Conservation (phyloP, 2,797 vertebrate species). For the Hoplostethus atlanticus region DNA sequence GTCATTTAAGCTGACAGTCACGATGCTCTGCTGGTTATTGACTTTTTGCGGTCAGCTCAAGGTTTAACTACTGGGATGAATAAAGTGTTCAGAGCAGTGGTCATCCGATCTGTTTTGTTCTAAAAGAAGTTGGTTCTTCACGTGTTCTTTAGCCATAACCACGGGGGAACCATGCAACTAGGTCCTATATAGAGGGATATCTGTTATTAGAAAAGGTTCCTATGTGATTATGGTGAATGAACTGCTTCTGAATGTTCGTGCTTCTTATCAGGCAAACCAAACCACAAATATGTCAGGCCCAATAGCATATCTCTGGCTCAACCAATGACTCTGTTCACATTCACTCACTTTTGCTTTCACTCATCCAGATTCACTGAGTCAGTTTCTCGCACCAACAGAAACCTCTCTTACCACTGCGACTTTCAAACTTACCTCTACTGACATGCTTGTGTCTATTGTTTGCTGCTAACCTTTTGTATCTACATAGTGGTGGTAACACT, state of each 20-base stretch:
- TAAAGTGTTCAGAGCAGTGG: not conserved
- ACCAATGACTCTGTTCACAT: not conserved
- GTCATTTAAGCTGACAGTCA: conserved; percentile 36
- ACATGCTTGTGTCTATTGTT: conserved; percentile 8
- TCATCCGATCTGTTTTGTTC: not conserved
- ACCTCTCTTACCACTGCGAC: not conserved
- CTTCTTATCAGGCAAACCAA: too few relatives aligned
- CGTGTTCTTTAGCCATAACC: not conserved
- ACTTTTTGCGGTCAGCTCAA: conserved; percentile 36
- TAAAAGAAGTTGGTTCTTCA: not conserved
- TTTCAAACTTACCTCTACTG: conserved; percentile 10
- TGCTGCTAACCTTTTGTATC: conserved; percentile 5
- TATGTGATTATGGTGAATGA: too few relatives aligned
- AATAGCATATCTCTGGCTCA: too few relatives aligned
- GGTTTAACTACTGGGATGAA: conserved; percentile 11
- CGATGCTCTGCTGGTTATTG: conserved; percentile 19
- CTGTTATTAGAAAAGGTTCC: too few relatives aligned
- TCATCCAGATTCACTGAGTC: not conserved
- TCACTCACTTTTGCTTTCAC: not conserved
- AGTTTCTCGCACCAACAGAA: not conserved
- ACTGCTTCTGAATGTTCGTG: too few relatives aligned
- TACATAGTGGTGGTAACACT: conserved; percentile 4
- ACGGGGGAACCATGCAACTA: too few relatives aligned
- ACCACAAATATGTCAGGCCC: too few relatives aligned
- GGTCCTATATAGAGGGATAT: too few relatives aligned